Evolutionary conservation across 1,140 invertebrate genomes (phyloP), one percentile per base, ranked within the genome.

Genomic region (Rhyzopertha dominica): DNA sequence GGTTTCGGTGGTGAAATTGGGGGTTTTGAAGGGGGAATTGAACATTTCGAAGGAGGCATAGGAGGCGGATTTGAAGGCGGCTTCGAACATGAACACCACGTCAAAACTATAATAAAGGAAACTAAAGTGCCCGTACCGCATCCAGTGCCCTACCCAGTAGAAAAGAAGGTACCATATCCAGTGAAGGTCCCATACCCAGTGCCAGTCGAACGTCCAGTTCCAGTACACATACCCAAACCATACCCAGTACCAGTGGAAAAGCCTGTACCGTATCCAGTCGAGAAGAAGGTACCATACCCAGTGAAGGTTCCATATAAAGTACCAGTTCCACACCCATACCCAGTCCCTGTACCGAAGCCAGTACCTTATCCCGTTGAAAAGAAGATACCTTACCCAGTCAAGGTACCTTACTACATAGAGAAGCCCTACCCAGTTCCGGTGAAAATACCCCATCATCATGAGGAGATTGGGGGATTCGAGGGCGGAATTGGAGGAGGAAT

Each of bases 191-290:
- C 74, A 43, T 67, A 74, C 9, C 65, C 68, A 25, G 58, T 75
- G 30, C 74, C 64, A 10, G 56, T 68, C 2, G 63, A 66, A 9
- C 55, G 51, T 20, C 67, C 68, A 5, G 68, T 69, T 42, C 67
- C 72, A 44, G 63, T 73, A 16, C 71, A 67, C 52, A 74, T 69
- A 43, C 72, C 64, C 12, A 70, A 75, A 55, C 76, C 78, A 5
- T 79, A 79, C 53, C 77, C 77, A 9, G 78, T 80, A 3, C 53
- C 47, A n/a, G 56, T 68, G 2, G 59, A 62, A 10, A 66, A 66
- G 45, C 61, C 55, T 13, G 61, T 66, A 13, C 66, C 63, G 19
- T 58, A 58, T 35, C 56, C 58, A 29, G 62, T 67, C 14, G 54
- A 63, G 28, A 67, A 65, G 35, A 53, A 53, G 23, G 53, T 67